Evolutionary conservation across 2,888 invertebrate species (phyloP), one percentile per base, ranked within the genome.

Genomic region (Amblyjoppa proteus): DNA sequence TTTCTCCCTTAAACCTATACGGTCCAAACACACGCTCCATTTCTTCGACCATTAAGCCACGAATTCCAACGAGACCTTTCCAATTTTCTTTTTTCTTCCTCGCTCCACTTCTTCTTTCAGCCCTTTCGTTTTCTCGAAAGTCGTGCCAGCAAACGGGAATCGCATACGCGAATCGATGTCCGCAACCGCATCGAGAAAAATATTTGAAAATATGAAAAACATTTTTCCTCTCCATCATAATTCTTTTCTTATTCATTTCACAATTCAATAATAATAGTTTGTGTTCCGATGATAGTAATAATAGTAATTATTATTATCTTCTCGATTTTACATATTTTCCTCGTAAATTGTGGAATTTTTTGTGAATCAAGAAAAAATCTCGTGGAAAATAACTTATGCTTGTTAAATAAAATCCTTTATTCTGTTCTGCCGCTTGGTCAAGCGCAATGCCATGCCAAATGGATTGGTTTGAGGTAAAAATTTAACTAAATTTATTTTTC

Each of bases 21-120:
- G 41, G 45, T 38, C 45, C 16, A 28, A 41, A 16, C 68, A 41
- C 41, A 68, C 68, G 68, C 68, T 68, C 68, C 28, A 41, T 68
- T 68, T 68, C 6, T 20, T 64, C 28, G 53, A 84, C 73, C 77
- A 84, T 82, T 79, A 81, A 84, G 70, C 78, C 81, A 69, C 75
- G 79, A 75, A 68, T 68, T n/a, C 68, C 68, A 68, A 68, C 41
- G 31, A 34, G 34, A 64, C 64, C 16, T 34, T 64, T 11, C 16
- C 28, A 58, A 58, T 58, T 28, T 25, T 58, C 2, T 7, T 53
- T 61, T 34, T 31, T n/a, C 4, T 34, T 41, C n/a, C 6, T 56
- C 56, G n/a, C 38, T 20, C 68, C 1, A 20, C 20, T 38, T 34
- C 3, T n/a, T 66, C 41, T n/a, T 25, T 34, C 31, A n/a, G 20